Conservation (phyloP, 2,888 invertebrate genomes). For the Gymnosoma rotundatum region DNA sequence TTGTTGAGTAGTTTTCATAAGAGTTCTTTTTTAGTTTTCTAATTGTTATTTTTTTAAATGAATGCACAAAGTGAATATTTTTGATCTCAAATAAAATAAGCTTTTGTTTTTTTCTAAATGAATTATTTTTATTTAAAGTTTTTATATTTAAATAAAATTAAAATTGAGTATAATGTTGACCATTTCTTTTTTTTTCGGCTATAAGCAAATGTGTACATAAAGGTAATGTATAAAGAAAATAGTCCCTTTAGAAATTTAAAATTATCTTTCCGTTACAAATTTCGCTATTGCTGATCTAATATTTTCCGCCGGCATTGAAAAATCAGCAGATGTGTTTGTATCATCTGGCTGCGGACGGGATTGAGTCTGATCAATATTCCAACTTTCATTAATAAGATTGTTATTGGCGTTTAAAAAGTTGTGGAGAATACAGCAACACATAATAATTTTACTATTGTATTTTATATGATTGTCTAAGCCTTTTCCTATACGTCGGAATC, state of each 20-base stretch:
- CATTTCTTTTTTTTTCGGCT: not conserved
- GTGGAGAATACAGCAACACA: not conserved
- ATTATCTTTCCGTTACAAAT: slow-evolving; percentile 14
- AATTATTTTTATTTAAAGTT: not conserved
- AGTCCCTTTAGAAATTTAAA: not conserved
- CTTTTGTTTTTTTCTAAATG: slow-evolving; percentile 1
- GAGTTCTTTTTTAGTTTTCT: not conserved
- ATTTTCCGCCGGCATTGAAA: slow-evolving; percentile 20
- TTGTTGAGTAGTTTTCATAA: not conserved
- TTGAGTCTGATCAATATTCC: not conserved
- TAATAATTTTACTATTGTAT: no score
- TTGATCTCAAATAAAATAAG: slow-evolving; percentile 7
- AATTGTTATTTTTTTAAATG: slow-evolving; percentile 1
- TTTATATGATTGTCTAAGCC: no score
- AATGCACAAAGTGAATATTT: no score
- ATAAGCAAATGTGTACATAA: not conserved
- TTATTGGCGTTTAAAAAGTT: not conserved
- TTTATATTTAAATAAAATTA: not conserved
- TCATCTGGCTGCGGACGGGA: slow-evolving; percentile 1
- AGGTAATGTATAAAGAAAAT: not conserved
- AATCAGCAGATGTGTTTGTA: slow-evolving; percentile 6
- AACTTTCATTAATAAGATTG: slow-evolving; percentile 20
- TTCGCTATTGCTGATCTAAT: slow-evolving; percentile 25
- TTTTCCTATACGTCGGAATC: no score
- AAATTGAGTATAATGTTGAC: not conserved